These are phyloP conservation scores for Pteronotus mesoamericanus DNA, from an alignment of 2,797 vertebrate species.

Conservation along the genomic window DNA sequence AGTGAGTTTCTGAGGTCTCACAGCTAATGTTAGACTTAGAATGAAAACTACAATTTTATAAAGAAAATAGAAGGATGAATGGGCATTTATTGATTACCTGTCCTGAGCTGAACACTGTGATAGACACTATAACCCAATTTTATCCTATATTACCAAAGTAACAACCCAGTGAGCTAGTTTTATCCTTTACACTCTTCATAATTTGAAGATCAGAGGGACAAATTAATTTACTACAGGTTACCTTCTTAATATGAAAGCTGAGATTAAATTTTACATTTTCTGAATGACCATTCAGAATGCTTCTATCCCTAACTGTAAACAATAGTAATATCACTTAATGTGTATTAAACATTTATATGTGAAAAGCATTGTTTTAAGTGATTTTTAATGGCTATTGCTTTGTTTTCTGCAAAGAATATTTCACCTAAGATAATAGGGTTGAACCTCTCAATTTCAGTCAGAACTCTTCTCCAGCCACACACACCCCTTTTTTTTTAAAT, in stretches of 20 bases:
- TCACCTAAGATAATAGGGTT: neutral
- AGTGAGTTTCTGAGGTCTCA: neutral
- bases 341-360: neutral
- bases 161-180: neutral
- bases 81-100: neutral
- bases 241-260: neutral
- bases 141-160: neutral
- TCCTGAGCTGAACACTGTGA: too few species aligned
- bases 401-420: neutral
- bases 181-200: neutral
- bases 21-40: neutral
- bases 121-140: neutral
- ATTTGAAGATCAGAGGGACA: neutral
- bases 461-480: neutral
- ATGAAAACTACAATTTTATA: neutral
- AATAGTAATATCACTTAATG: neutral
- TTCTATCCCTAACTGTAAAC: neutral
- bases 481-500: neutral
- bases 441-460: neutral
- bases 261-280: neutral
- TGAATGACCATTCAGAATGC: neutral
- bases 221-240: neutral
- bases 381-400: neutral
- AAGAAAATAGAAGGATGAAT: neutral
- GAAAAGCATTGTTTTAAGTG: neutral